A percentile compares a stretch with the other conserved stretches of the same genome.
These are phyloP conservation scores for Peromyscus maniculatus DNA, from an alignment of 2,113 vertebrate genomes.

Conservation along the genomic window DNA sequence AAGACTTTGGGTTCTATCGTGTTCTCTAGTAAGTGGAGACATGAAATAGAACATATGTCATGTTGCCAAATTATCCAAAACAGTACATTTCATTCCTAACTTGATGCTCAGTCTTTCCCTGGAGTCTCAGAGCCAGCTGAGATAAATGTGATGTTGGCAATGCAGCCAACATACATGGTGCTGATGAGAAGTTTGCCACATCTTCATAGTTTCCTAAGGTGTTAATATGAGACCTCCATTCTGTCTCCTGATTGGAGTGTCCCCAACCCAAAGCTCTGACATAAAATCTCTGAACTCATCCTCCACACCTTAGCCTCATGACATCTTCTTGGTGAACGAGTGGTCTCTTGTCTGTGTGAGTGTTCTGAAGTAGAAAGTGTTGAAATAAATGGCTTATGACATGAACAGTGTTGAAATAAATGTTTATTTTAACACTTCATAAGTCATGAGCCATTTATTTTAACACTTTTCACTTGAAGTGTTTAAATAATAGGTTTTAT, in stretches of 20 bases:
- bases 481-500: conserved; percentile 90
- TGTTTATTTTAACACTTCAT: conserved; percentile 90
- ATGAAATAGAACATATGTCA: conserved; percentile 6
- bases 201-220: not conserved
- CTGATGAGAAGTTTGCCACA: not conserved
- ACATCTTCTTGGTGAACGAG: conserved; percentile 71
- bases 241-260: conserved; percentile 52
- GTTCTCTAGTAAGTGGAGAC: not conserved
- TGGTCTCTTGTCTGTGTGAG: conserved; percentile 78
- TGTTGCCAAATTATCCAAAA: not conserved
- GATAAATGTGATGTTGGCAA: not conserved
- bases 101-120: not conserved
- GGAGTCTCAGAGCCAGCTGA: not conserved
- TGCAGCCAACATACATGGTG: not conserved
- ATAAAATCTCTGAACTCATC: conserved; percentile 25
- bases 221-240: conserved; percentile 50
- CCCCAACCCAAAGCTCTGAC: not conserved
- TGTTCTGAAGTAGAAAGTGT: conserved; percentile 85
- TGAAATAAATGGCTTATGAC: conserved; percentile 89
- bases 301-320: conserved; percentile 76
- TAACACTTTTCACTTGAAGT: conserved; percentile 89
- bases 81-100: not conserved
- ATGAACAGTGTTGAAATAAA: conserved; percentile 88
- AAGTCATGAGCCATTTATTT: conserved; percentile 90
- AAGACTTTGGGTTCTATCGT: not conserved